Percentiles rank a stretch among this genome's conserved stretches.
Evolutionary conservation across 1,140 invertebrate species (phyloP).

Genomic region (Drosophila nigromelanica): DNA sequence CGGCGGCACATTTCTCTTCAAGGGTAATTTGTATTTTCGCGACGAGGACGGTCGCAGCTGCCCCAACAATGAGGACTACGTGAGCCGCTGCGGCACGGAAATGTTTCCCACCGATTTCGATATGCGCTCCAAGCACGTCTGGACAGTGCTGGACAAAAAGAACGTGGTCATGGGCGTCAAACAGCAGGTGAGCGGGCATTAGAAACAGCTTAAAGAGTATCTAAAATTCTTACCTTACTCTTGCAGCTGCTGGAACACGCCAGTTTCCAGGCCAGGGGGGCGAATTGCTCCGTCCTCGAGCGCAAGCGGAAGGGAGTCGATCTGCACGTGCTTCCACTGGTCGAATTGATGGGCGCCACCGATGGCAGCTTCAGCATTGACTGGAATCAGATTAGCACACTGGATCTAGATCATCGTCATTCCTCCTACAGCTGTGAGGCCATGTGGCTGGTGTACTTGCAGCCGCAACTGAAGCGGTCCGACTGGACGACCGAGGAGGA

Average conservation of each 20-base stretch:
- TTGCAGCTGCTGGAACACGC: slow-evolving; percentile 56
- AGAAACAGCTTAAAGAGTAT: background rate
- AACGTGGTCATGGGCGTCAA: slow-evolving; percentile 72
- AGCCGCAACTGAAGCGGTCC: slow-evolving; percentile 87
- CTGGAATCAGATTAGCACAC: slow-evolving; percentile 83
- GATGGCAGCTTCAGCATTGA: slow-evolving; percentile 71
- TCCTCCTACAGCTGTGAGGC: slow-evolving; percentile 85
- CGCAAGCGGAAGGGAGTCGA: slow-evolving; percentile 44
- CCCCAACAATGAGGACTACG: slow-evolving; percentile 77
- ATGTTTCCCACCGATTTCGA: slow-evolving; percentile 80
- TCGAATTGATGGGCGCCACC: slow-evolving; percentile 42
- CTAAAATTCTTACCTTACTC: background rate
- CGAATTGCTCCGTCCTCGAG: too few species aligned
- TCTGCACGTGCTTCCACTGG: slow-evolving; percentile 37
- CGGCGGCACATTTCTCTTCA: slow-evolving; percentile 71
- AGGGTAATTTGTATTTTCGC: slow-evolving; percentile 77
- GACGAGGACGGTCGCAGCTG: slow-evolving; percentile 68
- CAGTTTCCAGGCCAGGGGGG: background rate
- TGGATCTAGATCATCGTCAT: slow-evolving; percentile 84
- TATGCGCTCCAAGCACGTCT: slow-evolving; percentile 59
- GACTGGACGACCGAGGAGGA: slow-evolving; percentile 87
- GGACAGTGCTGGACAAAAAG: slow-evolving; percentile 73
- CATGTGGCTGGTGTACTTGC: slow-evolving; percentile 88
- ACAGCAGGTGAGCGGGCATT: slow-evolving; percentile 54
- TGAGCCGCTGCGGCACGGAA: slow-evolving; percentile 58